These are phyloP conservation scores for Cassiopea andromeda DNA, from an alignment of 30 jellyfish, hydroid and myxozoan genomes.

Conservation along the genomic window DNA sequence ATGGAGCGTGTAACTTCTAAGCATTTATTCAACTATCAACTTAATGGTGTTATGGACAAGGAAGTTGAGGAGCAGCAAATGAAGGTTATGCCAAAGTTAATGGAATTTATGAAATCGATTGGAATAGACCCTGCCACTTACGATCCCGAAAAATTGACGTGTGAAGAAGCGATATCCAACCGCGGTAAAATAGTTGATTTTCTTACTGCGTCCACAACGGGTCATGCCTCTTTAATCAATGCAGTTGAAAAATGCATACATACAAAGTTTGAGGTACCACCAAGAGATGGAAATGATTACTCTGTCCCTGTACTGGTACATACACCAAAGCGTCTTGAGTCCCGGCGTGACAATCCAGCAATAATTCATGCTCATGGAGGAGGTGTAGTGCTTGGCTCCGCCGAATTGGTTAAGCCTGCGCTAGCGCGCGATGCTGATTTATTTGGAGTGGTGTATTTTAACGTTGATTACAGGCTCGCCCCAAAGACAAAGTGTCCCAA, in stretches of 20 bases:
- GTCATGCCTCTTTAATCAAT: background rate
- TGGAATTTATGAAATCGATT: too few relatives aligned
- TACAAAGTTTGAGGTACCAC: conserved; percentile 3
- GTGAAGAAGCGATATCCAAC: conserved; percentile 32
- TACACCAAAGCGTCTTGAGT: background rate
- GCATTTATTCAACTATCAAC: conserved; percentile 19
- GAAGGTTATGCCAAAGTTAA: background rate
- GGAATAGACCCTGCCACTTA: too few relatives aligned
- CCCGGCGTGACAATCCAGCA: background rate
- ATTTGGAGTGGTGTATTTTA: conserved; percentile 9
- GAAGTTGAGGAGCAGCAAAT: background rate
- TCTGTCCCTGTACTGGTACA: conserved; percentile 11
- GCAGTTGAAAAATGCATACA: conserved; percentile 9
- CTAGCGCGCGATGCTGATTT: background rate
- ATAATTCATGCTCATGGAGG: conserved; percentile 38
- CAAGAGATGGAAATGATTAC: conserved; percentile 8
- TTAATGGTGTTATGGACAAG: background rate
- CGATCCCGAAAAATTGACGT: background rate
- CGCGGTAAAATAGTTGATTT: too few relatives aligned
- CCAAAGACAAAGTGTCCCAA: conserved; percentile 66
- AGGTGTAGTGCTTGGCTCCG: conserved; percentile 24
- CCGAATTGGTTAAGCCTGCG: conserved; percentile 2
- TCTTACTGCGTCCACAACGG: too few relatives aligned
- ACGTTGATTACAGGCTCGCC: conserved; percentile 53
- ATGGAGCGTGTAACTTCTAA: conserved; percentile 35